A percentile compares a stretch with the other conserved stretches of the same genome.
Evolutionary conservation across 2,797 vertebrate genomes (phyloP).

Genomic region (Catharus ustulatus): DNA sequence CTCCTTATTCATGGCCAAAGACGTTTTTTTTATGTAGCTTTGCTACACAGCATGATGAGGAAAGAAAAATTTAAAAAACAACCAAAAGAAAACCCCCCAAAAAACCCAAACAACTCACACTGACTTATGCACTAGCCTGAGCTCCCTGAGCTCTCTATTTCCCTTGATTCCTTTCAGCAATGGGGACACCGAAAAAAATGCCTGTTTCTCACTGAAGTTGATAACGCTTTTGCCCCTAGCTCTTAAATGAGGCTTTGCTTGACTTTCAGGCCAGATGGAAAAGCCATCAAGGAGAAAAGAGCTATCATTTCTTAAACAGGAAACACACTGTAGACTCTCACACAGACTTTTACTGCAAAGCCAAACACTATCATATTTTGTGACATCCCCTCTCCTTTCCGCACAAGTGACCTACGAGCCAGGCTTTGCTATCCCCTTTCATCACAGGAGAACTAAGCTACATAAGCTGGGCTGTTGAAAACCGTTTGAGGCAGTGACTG

Average conservation of each 20-base stretch:
- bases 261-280: conserved; percentile 6
- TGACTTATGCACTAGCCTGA: neutral
- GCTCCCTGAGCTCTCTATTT: neutral
- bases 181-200: conserved; percentile 3
- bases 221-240: conserved; percentile 1
- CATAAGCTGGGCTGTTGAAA: neutral
- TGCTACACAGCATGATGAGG: neutral
- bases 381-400: neutral
- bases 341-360: neutral
- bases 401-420: neutral
- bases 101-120: neutral
- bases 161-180: conserved; percentile 3
- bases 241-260: conserved; percentile 19
- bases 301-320: conserved; percentile 6
- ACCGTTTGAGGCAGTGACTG: neutral
- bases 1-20: neutral
- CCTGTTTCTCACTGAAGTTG: neutral
- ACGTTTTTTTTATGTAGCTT: neutral
- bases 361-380: neutral
- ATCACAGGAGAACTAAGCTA: neutral
- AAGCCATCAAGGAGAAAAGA: conserved; percentile 27
- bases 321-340: neutral
- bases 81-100: neutral
- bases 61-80: neutral
- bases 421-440: neutral